Evolutionary conservation across 2,888 invertebrate species (phyloP), one percentile per base, ranked within the genome.

Genomic region (Myopa tessellatipennis): DNA sequence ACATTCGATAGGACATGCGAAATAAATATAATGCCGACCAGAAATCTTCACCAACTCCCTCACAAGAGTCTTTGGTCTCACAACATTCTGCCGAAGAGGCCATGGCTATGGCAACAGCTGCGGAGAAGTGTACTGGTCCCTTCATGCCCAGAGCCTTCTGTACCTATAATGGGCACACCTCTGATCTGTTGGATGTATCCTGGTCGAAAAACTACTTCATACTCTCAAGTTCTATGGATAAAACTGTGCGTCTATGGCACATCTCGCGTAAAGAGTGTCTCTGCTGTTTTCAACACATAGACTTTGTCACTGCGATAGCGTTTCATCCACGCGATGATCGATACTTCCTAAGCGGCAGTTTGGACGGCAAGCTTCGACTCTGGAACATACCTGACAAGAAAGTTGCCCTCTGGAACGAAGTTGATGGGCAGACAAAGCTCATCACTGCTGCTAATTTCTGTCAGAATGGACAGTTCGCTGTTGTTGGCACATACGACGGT

Each of bases 371-470:
- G 90, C 91, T 99, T 72, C 91, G 99, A n/a, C 90, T 99, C 8
- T 99, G 99, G 99, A 98, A 99, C 90, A 99, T 99, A 86, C 98
- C 99, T 0, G 99, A 99, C 88, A 99, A 99, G 88, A 98, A 98
- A 91, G 98, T 99, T 8, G 97, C 98, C 0, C 93, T 98, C 8
- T 99, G 98, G 98, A 98, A 97, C 89, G 98, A 98, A 90, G 94
- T 98, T 0, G 96, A 96, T 88, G 97, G 97, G n/a, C 95, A 95
- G 85, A 95, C 95, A 1, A 97, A 97, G 86, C 91, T 98, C 14
- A 98, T 98, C 86, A 98, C 98, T 0, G 97, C 98, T 0, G 98
- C 98, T 0, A 98, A 98, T 90, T 98, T 98, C 90, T 98, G 98
- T 85, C 96, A 97, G 88, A 98, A 98, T 90, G 99, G 98, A 10